Base-by-base conservation (phyloP, 1,140 invertebrate genomes). In the Frieseomelitta varia region DNA sequence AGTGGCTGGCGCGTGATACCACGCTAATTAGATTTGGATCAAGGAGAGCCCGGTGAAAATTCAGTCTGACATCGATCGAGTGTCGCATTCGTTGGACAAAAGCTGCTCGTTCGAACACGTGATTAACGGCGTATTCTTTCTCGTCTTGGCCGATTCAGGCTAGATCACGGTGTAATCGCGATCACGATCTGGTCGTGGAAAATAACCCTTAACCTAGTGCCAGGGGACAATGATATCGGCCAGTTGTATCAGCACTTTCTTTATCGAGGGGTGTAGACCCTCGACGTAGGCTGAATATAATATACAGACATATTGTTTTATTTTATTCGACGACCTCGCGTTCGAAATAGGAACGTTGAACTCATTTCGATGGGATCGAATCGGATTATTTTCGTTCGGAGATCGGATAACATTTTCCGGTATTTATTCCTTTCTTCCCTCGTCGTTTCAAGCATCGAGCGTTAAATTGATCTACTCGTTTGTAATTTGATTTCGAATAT, bases 151-250 rank as follows among this genome's bases (percentile, higher is more conserved):
- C 65, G 34, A 47, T 47, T 6, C 39, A 47, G 19, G 21, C 27
- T 10, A 71, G 56, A 84, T 79, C 76, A 15, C 71, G 34, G 15
- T 68, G 15, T 69, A 78, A 84, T 79, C 67, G 39, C 56, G 56
- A 71, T 83, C 74, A 14, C 27, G 81, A 79, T 79, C 67, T 14
- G 30, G 17, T 67, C 65, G 65, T 69, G 27, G 65, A 83, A 84
- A 84, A 84, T 84, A 84, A 72, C 81, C 47, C 47, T 84, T 79
- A 78, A 83, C 65, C 81, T 75, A 69, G n/a, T 83, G 12, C 39
- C 74, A 11, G 21, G 4, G 67, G n/a, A 71, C 56, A 72, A 78
- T 17, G 56, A 55, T 63, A 84, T 71, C 75, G 39, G 39, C 27
- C 53, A 19, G 75, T 19, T 47, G 67, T 69, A 78, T 83, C 75